Evolutionary conservation across 2,113 vertebrate species (phyloP).

Genomic region (Chlorodrepanis virens): DNA sequence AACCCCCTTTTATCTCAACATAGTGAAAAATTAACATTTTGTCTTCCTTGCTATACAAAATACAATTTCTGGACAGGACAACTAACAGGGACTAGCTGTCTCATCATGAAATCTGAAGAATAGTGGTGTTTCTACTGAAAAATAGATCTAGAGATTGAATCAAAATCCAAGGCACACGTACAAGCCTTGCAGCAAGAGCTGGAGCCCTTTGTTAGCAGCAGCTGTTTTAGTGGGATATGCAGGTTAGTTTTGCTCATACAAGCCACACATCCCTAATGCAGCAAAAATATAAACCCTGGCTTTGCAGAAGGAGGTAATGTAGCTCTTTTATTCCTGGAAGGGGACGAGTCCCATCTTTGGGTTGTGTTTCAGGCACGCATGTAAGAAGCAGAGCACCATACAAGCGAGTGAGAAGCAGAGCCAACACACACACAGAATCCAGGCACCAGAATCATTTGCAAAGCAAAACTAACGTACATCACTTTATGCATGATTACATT

Average conservation of each 20-base stretch:
- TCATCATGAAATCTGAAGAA: neutral
- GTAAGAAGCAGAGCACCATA: neutral
- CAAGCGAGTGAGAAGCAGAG: neutral
- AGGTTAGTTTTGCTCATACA: neutral
- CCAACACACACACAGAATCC: neutral
- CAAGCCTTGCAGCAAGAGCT: neutral
- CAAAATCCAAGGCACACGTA: neutral
- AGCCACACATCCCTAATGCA: neutral
- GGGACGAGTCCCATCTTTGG: neutral
- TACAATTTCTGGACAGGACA: neutral
- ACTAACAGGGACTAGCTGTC: neutral
- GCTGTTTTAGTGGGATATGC: neutral
- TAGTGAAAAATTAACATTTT: neutral
- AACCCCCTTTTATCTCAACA: neutral
- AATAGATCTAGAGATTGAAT: neutral
- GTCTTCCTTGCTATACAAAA: neutral
- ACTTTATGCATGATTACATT: constrained; percentile 23
- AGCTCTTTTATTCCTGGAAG: neutral
- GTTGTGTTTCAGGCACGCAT: neutral
- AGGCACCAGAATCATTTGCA: neutral
- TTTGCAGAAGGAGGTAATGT: neutral
- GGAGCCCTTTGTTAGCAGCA: neutral
- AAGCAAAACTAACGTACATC: neutral
- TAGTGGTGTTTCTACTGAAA: neutral
- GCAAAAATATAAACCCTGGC: neutral